A percentile compares a stretch with the other conserved stretches of the same genome.
phyloP scores from a whole-genome alignment of 2,797 vertebrate genomes.

The Poecilia gillii region DNA sequence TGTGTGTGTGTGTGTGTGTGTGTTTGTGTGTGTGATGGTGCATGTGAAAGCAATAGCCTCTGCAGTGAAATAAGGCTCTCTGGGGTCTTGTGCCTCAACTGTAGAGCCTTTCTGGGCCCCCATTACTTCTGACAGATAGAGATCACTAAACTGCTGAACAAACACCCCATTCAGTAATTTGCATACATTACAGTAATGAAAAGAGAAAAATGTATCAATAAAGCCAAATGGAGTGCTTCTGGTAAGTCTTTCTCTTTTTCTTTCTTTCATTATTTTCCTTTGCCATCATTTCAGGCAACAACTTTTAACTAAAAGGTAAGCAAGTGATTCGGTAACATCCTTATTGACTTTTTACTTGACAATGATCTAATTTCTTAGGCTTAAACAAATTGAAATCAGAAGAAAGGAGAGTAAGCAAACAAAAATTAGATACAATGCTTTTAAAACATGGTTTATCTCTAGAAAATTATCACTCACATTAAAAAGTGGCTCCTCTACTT shows the following conservation, averaged over 20 bases:
- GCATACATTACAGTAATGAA: slow-evolving; percentile 83
- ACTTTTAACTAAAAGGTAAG: slow-evolving; percentile 15
- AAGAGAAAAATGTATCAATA: slow-evolving; percentile 77
- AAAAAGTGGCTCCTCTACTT: slow-evolving; percentile 30
- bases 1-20: not conserved
- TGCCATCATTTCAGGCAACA: not conserved
- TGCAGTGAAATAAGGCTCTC: slow-evolving; percentile 75
- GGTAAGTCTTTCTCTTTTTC: slow-evolving; percentile 35
- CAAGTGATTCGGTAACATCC: not conserved
- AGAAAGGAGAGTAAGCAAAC: slow-evolving; percentile 29
- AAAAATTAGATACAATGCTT: slow-evolving; percentile 37
- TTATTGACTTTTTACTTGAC: not conserved
- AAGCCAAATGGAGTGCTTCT: slow-evolving; percentile 71
- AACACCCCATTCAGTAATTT: slow-evolving; percentile 82
- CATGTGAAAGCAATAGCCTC: slow-evolving; percentile 43
- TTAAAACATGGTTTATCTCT: slow-evolving; percentile 50
- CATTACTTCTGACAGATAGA: slow-evolving; percentile 83
- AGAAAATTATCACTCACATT: slow-evolving; percentile 38
- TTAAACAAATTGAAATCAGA: slow-evolving; percentile 37
- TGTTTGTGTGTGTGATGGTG: slow-evolving; percentile 23
- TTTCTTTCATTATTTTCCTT: not conserved
- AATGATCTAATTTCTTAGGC: slow-evolving; percentile 19
- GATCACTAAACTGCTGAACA: slow-evolving; percentile 84
- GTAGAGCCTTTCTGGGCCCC: slow-evolving; percentile 77
- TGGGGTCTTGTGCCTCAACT: slow-evolving; percentile 77